phyloP scores from a whole-genome alignment of 2,797 vertebrate species.

The Luscinia megarhynchos region DNA sequence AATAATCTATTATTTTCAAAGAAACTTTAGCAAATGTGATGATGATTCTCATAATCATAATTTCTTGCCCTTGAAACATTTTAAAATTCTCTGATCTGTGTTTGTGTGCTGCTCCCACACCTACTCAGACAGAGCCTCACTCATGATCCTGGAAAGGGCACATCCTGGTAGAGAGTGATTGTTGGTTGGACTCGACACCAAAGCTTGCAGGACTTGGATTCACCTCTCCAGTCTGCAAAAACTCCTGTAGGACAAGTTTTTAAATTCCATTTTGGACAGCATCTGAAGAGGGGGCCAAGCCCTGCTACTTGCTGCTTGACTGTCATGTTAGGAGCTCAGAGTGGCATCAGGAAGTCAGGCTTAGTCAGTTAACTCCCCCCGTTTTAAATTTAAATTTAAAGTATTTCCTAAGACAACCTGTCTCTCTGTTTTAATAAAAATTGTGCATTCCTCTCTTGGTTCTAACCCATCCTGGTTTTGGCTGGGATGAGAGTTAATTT shows the following conservation, averaged over 20 bases:
- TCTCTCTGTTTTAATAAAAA: background rate
- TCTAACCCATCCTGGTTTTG: background rate
- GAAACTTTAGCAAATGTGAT: background rate
- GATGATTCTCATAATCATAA: background rate
- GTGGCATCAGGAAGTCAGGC: background rate
- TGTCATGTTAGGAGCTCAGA: background rate
- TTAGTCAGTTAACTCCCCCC: background rate
- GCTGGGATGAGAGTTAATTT: background rate
- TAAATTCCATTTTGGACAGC: background rate
- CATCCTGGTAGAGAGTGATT: background rate
- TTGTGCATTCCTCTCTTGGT: background rate
- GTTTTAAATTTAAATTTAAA: background rate
- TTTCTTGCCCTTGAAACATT: background rate
- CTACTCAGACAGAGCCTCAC: background rate
- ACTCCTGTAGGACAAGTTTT: background rate
- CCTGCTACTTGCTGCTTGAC: background rate
- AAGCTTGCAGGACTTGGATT: background rate
- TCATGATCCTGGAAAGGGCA: background rate
- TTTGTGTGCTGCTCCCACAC: background rate
- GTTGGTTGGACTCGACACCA: background rate
- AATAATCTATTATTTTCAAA: background rate
- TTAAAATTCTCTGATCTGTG: background rate
- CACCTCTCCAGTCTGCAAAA: background rate
- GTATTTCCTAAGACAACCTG: background rate
- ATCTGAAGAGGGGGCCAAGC: background rate